Percentiles rank a stretch among this genome's conserved stretches.
phyloP scores from a whole-genome alignment of 2,797 vertebrate species.

The Capromys pilorides region DNA sequence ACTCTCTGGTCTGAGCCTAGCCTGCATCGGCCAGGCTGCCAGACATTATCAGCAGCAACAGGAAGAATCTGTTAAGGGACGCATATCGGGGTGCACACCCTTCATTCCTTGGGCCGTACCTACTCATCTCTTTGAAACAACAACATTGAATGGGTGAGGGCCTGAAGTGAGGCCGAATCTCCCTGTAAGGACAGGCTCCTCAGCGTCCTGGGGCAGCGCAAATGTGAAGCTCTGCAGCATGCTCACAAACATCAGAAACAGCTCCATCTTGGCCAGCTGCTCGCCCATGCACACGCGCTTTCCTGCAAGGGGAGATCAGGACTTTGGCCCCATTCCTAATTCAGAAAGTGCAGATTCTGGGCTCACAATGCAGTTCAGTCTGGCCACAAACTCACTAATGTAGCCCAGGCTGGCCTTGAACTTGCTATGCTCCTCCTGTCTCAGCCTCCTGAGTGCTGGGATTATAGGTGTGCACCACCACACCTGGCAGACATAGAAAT shows the following conservation, averaged over 20 bases:
- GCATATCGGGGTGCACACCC: too few species aligned
- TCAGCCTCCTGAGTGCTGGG: background rate
- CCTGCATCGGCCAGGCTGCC: background rate
- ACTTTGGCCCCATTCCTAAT: too few species aligned
- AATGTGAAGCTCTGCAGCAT: slow-evolving; percentile 94
- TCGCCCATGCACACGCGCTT: slow-evolving; percentile 98
- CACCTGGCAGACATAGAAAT: background rate
- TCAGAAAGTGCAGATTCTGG: background rate
- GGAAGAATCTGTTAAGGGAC: background rate
- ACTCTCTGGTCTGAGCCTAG: background rate
- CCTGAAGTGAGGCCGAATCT: slow-evolving; percentile 92
- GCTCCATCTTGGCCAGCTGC: slow-evolving; percentile 97
- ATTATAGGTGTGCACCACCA: background rate
- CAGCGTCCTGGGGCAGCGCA: slow-evolving; percentile 87
- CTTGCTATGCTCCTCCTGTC: background rate
- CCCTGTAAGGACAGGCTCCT: slow-evolving; percentile 89
- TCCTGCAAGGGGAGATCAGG: slow-evolving; percentile 84
- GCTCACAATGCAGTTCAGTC: background rate
- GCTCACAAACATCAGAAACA: slow-evolving; percentile 93
- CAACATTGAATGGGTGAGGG: slow-evolving; percentile 85
- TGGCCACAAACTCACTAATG: background rate
- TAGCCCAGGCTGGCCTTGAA: background rate
- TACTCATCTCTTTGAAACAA: slow-evolving; percentile 84
- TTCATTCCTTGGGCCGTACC: background rate
- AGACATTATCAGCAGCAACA: background rate